Percentiles rank a stretch among this genome's conserved stretches.
Conservation (phyloP, 2,797 vertebrate genomes). For the Poeciliopsis turneri region DNA sequence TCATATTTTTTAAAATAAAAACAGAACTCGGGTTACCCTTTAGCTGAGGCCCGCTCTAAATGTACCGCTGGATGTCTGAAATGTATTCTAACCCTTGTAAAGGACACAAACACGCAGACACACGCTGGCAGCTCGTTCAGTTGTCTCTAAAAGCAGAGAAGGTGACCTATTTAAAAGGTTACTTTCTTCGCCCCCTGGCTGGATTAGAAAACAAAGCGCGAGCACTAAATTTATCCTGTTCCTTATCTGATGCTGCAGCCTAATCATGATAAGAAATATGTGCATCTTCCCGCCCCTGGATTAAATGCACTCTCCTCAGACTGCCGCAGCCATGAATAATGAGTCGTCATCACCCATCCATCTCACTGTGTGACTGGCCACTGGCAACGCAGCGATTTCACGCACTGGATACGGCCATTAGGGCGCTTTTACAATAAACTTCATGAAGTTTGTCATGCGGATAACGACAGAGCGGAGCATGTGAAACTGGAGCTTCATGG, state of each 20-base stretch:
- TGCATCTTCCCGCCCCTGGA: conserved; percentile 65
- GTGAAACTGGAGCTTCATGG: conserved; percentile 5
- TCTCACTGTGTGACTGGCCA: conserved; percentile 60
- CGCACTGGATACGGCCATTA: conserved; percentile 68
- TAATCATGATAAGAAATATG: conserved; percentile 71
- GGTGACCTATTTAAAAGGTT: conserved; percentile 81
- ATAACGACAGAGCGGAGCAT: conserved; percentile 8
- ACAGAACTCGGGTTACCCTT: background rate
- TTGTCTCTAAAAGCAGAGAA: conserved; percentile 23
- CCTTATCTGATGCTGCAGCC: conserved; percentile 70
- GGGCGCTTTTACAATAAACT: conserved; percentile 50
- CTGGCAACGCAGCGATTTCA: conserved; percentile 68
- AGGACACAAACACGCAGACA: conserved; percentile 9
- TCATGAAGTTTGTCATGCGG: conserved; percentile 27
- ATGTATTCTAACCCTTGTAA: background rate
- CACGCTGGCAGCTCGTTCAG: background rate
- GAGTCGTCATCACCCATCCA: conserved; percentile 57
- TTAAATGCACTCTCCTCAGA: conserved; percentile 65
- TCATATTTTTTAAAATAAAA: background rate
- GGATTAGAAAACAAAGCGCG: conserved; percentile 77
- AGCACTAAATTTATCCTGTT: conserved; percentile 75
- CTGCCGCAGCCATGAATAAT: conserved; percentile 58
- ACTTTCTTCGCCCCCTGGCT: conserved; percentile 71
- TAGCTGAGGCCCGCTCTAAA: background rate
- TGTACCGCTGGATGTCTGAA: conserved; percentile 5